A percentile compares a stretch with the other conserved stretches of the same genome.
These are phyloP conservation scores for Valencia hispanica DNA, from an alignment of 2,797 vertebrate genomes.

Conservation along the genomic window DNA sequence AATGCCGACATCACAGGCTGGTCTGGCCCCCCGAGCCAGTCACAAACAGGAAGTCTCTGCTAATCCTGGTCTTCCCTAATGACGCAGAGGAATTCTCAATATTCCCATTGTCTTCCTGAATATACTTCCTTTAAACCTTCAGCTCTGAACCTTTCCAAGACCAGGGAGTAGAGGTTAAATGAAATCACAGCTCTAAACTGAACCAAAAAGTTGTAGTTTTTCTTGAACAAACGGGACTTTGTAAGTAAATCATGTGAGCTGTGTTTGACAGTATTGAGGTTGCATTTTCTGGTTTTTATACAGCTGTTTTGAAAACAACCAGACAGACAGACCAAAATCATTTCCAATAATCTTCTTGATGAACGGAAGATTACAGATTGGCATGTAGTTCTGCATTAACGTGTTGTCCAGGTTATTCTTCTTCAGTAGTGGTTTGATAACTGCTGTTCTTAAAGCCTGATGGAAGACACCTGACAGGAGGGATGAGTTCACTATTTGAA, in stretches of 20 bases:
- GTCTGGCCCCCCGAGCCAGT: constrained; percentile 51
- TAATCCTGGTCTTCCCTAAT: constrained; percentile 71
- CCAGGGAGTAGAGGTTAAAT: neutral
- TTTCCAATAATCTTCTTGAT: too few species aligned
- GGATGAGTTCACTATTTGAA: too few species aligned
- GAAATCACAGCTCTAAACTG: neutral
- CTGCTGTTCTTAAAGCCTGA: too few species aligned
- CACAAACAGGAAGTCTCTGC: constrained; percentile 75
- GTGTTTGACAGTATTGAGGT: neutral
- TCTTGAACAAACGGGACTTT: neutral
- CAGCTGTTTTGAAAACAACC: too few species aligned
- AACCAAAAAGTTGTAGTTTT: neutral
- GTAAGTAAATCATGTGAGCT: neutral
- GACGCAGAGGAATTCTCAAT: constrained; percentile 65
- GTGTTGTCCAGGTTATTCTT: too few species aligned
- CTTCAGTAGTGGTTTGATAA: too few species aligned
- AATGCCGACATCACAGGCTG: constrained; percentile 70
- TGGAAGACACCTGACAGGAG: too few species aligned
- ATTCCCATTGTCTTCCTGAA: constrained; percentile 66
- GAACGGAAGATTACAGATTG: too few species aligned
- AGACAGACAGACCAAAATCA: too few species aligned
- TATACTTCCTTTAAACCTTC: constrained; percentile 45
- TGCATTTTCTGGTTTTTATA: too few species aligned
- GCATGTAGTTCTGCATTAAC: too few species aligned
- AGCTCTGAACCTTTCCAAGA: constrained; percentile 30